Evolutionary conservation across 2,113 vertebrate genomes (phyloP).

Genomic region (Python bivittatus): DNA sequence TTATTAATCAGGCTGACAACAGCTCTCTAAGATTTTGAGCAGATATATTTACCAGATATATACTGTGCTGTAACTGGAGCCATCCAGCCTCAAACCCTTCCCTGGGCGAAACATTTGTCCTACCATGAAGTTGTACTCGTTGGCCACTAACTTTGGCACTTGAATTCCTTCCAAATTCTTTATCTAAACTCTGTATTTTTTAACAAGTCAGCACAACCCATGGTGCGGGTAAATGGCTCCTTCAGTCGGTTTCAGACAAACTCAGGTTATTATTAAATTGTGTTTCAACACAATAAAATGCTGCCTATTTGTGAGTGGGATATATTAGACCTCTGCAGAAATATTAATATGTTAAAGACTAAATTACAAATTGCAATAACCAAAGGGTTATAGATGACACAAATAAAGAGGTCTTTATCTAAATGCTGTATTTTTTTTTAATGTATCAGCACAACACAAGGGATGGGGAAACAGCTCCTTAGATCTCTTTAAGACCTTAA

Average conservation of each 20-base stretch:
- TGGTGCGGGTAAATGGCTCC: not conserved
- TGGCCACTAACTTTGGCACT: not conserved
- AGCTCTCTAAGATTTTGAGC: not conserved
- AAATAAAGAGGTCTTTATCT: not conserved
- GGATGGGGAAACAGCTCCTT: not conserved
- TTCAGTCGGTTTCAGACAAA: not conserved
- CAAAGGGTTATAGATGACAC: not conserved
- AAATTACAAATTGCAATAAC: not conserved
- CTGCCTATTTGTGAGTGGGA: not conserved
- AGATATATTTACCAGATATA: not conserved
- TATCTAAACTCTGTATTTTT: not conserved
- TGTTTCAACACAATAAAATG: not conserved
- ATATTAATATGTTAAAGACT: not conserved
- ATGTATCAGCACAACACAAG: not conserved
- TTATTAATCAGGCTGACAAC: not conserved
- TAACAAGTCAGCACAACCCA: not conserved
- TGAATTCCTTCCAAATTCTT: not conserved
- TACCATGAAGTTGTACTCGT: not conserved
- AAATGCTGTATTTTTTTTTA: not conserved
- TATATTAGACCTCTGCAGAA: not conserved
- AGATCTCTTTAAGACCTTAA: not conserved
- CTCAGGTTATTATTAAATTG: not conserved
- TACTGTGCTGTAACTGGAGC: not conserved
- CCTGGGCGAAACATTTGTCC: not conserved
- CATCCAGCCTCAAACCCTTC: not conserved